Evolutionary conservation across 2,888 invertebrate genomes (phyloP).

Genomic region (Melieria picta): DNA sequence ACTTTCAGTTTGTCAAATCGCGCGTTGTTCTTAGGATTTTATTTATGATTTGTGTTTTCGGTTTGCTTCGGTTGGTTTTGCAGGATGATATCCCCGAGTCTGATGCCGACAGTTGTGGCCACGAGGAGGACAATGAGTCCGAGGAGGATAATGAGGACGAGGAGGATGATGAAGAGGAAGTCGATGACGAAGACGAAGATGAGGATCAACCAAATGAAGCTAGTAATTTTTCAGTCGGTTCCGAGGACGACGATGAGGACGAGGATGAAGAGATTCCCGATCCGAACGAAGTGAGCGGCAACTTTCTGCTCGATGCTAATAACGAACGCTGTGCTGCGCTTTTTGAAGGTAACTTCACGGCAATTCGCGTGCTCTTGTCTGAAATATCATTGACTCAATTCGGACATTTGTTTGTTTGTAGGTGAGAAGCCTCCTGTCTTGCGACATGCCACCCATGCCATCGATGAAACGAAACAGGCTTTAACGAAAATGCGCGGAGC

Average conservation of each 20-base stretch:
- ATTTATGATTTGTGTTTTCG: background rate
- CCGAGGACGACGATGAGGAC: slow-evolving; percentile 66
- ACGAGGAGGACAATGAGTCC: slow-evolving; percentile 64
- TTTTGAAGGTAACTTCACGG: slow-evolving; percentile 72
- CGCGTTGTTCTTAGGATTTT: background rate
- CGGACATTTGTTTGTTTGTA: slow-evolving; percentile 45
- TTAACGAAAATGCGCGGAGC: slow-evolving; percentile 95
- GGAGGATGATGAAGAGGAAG: slow-evolving; percentile 66
- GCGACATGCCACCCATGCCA: slow-evolving; percentile 77
- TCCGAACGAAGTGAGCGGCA: slow-evolving; percentile 59
- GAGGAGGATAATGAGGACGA: slow-evolving; percentile 66
- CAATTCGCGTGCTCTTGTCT: background rate
- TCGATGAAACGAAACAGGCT: slow-evolving; percentile 97
- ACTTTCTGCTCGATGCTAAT: slow-evolving; percentile 67
- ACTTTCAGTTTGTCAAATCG: background rate
- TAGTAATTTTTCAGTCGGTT: slow-evolving; percentile 62
- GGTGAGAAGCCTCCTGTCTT: slow-evolving; percentile 66
- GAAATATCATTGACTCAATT: background rate
- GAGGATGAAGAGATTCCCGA: slow-evolving; percentile 63
- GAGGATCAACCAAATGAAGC: slow-evolving; percentile 58
- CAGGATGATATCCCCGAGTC: slow-evolving; percentile 66
- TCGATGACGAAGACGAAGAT: slow-evolving; percentile 63
- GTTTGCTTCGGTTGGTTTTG: slow-evolving; percentile 24
- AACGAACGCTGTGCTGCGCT: slow-evolving; percentile 76
- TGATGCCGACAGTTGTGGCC: slow-evolving; percentile 65